Conservation (phyloP, 35 echinoderm and acorn worm genomes). For the Apostichopus parvimensis region DNA sequence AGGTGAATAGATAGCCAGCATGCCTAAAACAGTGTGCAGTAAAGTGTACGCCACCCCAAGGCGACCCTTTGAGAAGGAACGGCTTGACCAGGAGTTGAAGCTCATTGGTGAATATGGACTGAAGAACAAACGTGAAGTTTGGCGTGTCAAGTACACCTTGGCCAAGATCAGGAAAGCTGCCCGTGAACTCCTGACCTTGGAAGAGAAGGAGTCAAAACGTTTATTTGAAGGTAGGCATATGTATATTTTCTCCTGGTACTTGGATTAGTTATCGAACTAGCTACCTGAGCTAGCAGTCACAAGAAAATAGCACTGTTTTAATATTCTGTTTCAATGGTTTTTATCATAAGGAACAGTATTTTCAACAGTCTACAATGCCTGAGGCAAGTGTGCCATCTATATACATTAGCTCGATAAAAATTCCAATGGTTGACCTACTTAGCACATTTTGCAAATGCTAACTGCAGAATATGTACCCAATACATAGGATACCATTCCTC, state of each 20-base stretch:
- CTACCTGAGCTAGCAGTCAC: too few relatives aligned
- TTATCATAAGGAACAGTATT: too few relatives aligned
- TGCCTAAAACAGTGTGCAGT: conserved; percentile 84
- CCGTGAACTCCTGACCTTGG: conserved; percentile 90
- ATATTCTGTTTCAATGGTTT: too few relatives aligned
- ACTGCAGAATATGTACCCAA: too few relatives aligned
- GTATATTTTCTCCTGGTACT: background rate
- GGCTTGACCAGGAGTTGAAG: conserved; percentile 98
- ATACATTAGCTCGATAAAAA: too few relatives aligned
- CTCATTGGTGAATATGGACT: conserved; percentile 98
- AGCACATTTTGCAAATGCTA: too few relatives aligned
- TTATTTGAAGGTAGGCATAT: conserved; percentile 88
- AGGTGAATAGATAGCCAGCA: conserved; percentile 58
- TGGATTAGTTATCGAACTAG: background rate
- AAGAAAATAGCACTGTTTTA: too few relatives aligned
- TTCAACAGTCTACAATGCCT: too few relatives aligned
- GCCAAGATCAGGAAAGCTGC: conserved; percentile 99
- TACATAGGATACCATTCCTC: too few relatives aligned
- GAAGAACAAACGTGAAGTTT: conserved; percentile 96
- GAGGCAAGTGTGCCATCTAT: too few relatives aligned
- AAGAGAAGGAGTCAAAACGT: conserved; percentile 91
- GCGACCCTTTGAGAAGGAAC: conserved; percentile 99
- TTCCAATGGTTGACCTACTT: too few relatives aligned
- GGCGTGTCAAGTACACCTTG: conserved; percentile 99
- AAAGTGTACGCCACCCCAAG: conserved; percentile 94